These are phyloP conservation scores for Siniperca undulata DNA, from an alignment of 2,797 vertebrate species.

Conservation along the genomic window DNA sequence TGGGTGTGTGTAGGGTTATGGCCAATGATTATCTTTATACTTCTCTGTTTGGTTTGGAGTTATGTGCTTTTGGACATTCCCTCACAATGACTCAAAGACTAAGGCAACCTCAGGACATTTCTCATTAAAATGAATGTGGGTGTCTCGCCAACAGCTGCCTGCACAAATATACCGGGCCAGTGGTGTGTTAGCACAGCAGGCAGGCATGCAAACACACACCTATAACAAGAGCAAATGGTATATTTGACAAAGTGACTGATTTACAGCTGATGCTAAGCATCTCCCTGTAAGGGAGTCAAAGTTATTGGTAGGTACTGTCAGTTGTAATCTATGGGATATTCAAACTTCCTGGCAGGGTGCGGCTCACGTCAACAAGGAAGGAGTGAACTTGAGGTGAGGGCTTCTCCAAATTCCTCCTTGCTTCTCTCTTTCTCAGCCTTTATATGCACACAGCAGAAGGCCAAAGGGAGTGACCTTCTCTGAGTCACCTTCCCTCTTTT, in stretches of 20 bases:
- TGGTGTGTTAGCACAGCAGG: conserved; percentile 40
- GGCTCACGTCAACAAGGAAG: conserved; percentile 44
- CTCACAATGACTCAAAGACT: conserved; percentile 66
- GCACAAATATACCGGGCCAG: conserved; percentile 32
- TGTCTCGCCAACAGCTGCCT: conserved; percentile 38
- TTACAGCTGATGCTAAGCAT: conserved; percentile 42
- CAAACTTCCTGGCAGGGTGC: conserved; percentile 50
- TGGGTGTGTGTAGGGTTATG: conserved; percentile 63
- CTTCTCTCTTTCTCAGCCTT: conserved; percentile 19
- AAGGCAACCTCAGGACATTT: conserved; percentile 54
- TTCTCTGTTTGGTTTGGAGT: conserved; percentile 65
- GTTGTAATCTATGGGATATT: conserved; percentile 37
- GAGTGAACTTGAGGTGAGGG: conserved; percentile 24
- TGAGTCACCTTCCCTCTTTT: conserved; percentile 43
- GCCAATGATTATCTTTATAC: conserved; percentile 70
- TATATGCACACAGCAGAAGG: conserved; percentile 31
- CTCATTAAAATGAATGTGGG: conserved; percentile 52
- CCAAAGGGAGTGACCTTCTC: conserved; percentile 55
- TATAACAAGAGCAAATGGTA: conserved; percentile 17
- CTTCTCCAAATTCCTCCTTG: conserved; percentile 33
- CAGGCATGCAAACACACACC: conserved; percentile 45
- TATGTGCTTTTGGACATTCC: conserved; percentile 76
- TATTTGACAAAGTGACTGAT: conserved; percentile 48
- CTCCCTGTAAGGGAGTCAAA: conserved; percentile 10
- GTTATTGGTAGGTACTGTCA: conserved; percentile 35